Percentiles rank a stretch among this genome's conserved stretches.
These are phyloP conservation scores for Idaea straminata DNA, from an alignment of 2,888 invertebrate genomes.

Conservation along the genomic window DNA sequence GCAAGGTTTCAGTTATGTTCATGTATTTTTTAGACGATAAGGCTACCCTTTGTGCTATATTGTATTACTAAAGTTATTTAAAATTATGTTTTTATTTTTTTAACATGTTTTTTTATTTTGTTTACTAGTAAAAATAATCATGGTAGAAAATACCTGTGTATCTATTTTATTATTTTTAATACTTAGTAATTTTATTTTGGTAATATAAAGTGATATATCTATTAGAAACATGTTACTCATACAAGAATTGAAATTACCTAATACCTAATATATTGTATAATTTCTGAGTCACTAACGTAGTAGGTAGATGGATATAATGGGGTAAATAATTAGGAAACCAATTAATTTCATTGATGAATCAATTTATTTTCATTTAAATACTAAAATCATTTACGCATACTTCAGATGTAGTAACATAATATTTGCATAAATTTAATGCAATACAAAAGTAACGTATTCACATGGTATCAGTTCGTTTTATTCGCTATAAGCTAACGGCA, in stretches of 20 bases:
- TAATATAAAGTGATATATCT: background rate
- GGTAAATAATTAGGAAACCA: constrained; percentile 38
- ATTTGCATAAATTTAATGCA: constrained; percentile 53
- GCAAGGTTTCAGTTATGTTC: no score
- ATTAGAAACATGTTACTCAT: background rate
- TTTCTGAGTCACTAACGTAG: background rate
- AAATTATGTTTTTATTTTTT: no score
- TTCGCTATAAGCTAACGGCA: constrained; percentile 61
- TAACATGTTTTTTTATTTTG: no score
- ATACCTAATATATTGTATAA: background rate
- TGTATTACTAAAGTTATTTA: no score
- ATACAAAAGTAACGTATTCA: constrained; percentile 49
- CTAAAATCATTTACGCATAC: constrained; percentile 53
- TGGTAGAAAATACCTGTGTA: no score
- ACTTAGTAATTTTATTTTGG: no score
- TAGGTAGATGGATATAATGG: constrained; percentile 15
- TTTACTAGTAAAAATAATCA: no score
- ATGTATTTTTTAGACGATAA: no score
- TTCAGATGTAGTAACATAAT: constrained; percentile 52
- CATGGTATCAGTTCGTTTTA: constrained; percentile 66
- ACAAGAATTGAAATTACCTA: background rate
- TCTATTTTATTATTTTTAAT: no score
- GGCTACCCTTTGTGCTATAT: no score
- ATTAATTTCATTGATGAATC: constrained; percentile 43
- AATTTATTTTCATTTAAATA: constrained; percentile 59